phyloP scores from a whole-genome alignment of 2,113 vertebrate species.

The Cottus gobio region DNA sequence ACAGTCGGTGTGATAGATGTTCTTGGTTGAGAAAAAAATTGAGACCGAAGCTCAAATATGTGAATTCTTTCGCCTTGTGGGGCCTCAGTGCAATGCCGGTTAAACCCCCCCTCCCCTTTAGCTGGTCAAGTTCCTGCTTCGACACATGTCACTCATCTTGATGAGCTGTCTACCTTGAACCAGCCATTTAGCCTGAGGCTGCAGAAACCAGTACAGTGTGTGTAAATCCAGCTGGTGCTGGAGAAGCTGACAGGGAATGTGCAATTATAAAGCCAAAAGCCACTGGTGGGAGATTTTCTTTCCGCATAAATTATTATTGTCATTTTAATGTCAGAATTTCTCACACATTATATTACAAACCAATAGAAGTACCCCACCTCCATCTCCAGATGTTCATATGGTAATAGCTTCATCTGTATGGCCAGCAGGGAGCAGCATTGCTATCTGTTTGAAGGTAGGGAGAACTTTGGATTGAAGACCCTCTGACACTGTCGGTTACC shows the following conservation, averaged over 20 bases:
- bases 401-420: slow-evolving; percentile 4
- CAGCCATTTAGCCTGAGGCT: slow-evolving; percentile 22
- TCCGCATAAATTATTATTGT: background rate
- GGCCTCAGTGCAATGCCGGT: background rate
- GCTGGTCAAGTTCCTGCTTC: slow-evolving; percentile 11
- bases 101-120: background rate
- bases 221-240: slow-evolving; percentile 14
- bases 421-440: slow-evolving; percentile 80
- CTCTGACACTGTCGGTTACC: slow-evolving; percentile 31
- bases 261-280: slow-evolving; percentile 28
- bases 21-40: background rate
- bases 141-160: slow-evolving; percentile 45
- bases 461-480: background rate
- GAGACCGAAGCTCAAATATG: slow-evolving; percentile 29
- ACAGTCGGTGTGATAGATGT: background rate
- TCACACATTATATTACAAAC: background rate
- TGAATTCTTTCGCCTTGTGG: slow-evolving; percentile 21
- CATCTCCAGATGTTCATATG: slow-evolving; percentile 7
- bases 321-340: background rate
- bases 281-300: slow-evolving; percentile 5
- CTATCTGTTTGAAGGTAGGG: slow-evolving; percentile 47
- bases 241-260: slow-evolving; percentile 12
- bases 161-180: slow-evolving; percentile 36
- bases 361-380: background rate
- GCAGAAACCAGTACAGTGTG: slow-evolving; percentile 4